Base-by-base conservation (phyloP, 2,797 vertebrate genomes). In the Telmatherina bonti region DNA sequence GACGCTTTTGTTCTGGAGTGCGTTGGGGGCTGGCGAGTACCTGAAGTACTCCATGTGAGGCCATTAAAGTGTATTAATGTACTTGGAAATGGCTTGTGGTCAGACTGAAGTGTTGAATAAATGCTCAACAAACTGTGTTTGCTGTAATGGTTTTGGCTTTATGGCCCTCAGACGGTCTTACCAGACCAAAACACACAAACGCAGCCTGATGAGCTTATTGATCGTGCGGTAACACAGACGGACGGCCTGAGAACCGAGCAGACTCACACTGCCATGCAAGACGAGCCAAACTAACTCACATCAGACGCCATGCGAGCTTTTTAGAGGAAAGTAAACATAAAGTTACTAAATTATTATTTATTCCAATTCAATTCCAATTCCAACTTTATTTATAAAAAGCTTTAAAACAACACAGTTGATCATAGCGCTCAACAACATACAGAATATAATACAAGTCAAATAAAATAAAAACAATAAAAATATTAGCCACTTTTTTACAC, bases 51-150 rank as follows among this genome's bases (percentile, higher is more conserved):
- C 24, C 35, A 0, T 7, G 31, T 36, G 43, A 35, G 27, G 30
- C 20, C 0, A 5, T 4, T 67, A 20, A 75, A 53, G 68, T 43
- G 70, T 60, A 6, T 74, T 71, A 62, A 76, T 76, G 78, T 54
- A 8, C 64, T 58, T 45, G 45, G 29, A 47, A 3, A 62, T 7
- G n/a, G 60, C 61, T 30, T 47, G 64, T 33, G 68, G 81, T 86
- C 65, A 22, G 51, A 35, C 22, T 43, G 43, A 55, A 81, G 78
- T 61, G 78, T 72, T 63, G 77, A 54, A 60, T 76, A 59, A 82
- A 75, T 54, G 68, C 66, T 70, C 60, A 31, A 67, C 54, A n/a
- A 64, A 36, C 49, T 0, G 27, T n/a, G 24, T 52, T 38, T 63
- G 51, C 65, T 64, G 22, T 79, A 76, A 66, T 61, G 70, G 56